Evolutionary conservation across 2,888 invertebrate genomes (phyloP).

Genomic region (Aspidiotus destructor): DNA sequence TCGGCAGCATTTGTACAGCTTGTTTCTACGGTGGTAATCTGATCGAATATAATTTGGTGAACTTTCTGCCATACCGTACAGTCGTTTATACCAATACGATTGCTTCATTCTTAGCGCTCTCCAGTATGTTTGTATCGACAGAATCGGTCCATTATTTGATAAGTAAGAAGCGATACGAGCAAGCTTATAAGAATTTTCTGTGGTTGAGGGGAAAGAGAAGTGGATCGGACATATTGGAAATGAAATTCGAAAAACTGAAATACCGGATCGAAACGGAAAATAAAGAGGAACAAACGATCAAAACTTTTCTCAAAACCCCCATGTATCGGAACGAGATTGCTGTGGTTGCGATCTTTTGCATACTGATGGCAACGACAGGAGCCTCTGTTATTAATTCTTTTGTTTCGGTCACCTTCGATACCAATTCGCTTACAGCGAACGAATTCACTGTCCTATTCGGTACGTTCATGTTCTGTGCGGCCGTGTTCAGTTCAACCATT

Average conservation of each 20-base stretch:
- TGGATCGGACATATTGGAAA: background rate
- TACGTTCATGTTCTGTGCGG: background rate
- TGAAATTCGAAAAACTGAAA: conserved; percentile 1
- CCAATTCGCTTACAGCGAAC: conserved; percentile 20
- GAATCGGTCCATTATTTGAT: conserved; percentile 37
- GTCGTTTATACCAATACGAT: conserved; percentile 35
- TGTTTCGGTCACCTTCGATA: conserved; percentile 11
- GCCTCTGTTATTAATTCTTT: conserved; percentile 2
- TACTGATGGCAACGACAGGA: conserved; percentile 13
- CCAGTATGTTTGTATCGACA: conserved; percentile 34
- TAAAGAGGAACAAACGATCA: background rate
- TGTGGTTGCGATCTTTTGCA: background rate
- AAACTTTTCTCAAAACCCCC: background rate
- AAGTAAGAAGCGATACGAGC: conserved; percentile 18
- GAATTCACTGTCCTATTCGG: conserved; percentile 23
- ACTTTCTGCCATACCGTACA: conserved; percentile 34
- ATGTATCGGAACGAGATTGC: background rate
- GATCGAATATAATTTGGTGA: conserved; percentile 36
- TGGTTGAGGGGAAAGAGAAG: background rate
- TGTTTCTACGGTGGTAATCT: conserved; percentile 36
- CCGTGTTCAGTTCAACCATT: background rate
- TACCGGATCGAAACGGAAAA: conserved; percentile 4
- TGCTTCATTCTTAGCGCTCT: conserved; percentile 30
- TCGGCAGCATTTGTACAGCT: conserved; percentile 36
- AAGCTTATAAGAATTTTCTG: conserved; percentile 19